A percentile compares a stretch with the other conserved stretches of the same genome.
Conservation (phyloP, 1,140 invertebrate species). For the Conus betulinus region DNA sequence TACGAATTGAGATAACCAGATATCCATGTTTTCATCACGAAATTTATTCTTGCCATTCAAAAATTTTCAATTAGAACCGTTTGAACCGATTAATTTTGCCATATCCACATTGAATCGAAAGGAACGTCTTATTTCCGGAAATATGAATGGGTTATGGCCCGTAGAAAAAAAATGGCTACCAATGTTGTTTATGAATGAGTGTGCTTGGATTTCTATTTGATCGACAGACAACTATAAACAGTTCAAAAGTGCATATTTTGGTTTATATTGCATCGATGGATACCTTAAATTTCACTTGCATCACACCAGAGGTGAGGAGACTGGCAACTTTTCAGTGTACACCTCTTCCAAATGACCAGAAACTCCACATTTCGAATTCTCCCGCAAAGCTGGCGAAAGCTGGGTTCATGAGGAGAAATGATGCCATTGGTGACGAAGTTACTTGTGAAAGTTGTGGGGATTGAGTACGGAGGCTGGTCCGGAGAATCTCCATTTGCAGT, state of each 20-base stretch:
- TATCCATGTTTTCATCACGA: no score
- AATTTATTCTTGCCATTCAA: no score
- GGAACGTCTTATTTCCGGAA: background rate
- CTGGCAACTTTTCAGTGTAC: slow-evolving; percentile 32
- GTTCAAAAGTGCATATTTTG: background rate
- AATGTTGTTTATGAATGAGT: background rate
- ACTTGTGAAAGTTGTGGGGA: slow-evolving; percentile 35
- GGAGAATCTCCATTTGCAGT: slow-evolving; percentile 50
- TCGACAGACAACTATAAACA: background rate
- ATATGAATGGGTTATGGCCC: background rate
- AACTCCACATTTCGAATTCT: slow-evolving; percentile 34
- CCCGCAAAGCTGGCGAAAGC: slow-evolving; percentile 45
- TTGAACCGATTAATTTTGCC: no score
- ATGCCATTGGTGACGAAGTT: slow-evolving; percentile 37
- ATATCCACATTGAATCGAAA: no score
- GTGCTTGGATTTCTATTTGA: background rate
- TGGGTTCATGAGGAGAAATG: slow-evolving; percentile 35
- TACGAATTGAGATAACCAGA: no score
- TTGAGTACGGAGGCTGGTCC: slow-evolving; percentile 33
- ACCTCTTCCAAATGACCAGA: slow-evolving; percentile 23
- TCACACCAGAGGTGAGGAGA: slow-evolving; percentile 32
- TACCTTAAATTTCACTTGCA: background rate
- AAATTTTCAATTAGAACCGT: no score
- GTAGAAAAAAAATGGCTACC: slow-evolving; percentile 1
- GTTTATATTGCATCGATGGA: slow-evolving; percentile 20